These are phyloP conservation scores for Microcebus tavaratra DNA, from an alignment of 2,113 vertebrate species.

Conservation along the genomic window DNA sequence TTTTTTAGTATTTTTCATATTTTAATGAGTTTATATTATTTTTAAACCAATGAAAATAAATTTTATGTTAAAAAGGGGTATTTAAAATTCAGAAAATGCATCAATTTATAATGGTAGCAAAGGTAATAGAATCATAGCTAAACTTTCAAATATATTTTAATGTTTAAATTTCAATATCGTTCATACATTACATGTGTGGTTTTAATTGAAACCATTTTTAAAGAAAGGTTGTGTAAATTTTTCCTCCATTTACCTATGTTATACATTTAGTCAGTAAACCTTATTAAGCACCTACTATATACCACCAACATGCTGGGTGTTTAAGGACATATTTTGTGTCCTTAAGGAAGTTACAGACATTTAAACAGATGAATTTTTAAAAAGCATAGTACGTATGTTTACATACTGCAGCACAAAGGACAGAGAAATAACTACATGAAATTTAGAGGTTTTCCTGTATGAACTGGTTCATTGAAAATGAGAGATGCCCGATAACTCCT, in stretches of 20 bases:
- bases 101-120: neutral
- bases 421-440: neutral
- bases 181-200: neutral
- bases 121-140: neutral
- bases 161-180: neutral
- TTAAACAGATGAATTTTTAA: neutral
- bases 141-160: neutral
- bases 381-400: neutral
- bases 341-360: neutral
- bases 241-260: neutral
- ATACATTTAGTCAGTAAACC: neutral
- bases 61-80: neutral
- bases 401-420: neutral
- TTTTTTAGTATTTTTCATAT: neutral
- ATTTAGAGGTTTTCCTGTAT: neutral
- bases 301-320: neutral
- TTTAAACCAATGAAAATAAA: constrained; percentile 30
- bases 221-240: neutral
- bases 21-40: neutral
- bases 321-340: neutral
- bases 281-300: neutral
- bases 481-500: neutral
- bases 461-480: neutral
- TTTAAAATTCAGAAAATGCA: neutral
- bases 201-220: neutral